These are phyloP conservation scores for Nesoenas mayeri DNA, from an alignment of 2,113 vertebrate genomes.

Conservation along the genomic window DNA sequence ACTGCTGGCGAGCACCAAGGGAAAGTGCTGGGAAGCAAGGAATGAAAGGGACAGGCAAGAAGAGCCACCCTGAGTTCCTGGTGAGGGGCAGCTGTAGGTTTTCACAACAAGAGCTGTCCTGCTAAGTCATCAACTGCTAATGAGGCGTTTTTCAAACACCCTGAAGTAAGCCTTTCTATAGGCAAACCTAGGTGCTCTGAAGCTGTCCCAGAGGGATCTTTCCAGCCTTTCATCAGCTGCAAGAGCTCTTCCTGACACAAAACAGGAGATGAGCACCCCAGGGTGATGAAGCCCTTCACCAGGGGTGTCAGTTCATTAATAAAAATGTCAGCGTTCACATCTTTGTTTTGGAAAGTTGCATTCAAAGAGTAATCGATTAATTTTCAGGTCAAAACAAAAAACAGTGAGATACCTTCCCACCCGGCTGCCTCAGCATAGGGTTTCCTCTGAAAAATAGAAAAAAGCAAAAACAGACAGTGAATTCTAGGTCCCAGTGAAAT, in stretches of 20 bases:
- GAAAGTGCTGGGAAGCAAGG: not conserved
- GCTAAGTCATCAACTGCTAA: constrained; percentile 22
- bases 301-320: constrained; percentile 10
- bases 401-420: not conserved
- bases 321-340: not conserved
- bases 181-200: not conserved
- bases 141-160: constrained; percentile 31
- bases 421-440: not conserved
- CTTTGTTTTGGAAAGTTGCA: not conserved
- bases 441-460: not conserved
- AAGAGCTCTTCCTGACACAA: constrained; percentile 16
- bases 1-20: not conserved
- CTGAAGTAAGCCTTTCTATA: not conserved
- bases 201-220: constrained; percentile 9
- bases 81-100: constrained; percentile 2
- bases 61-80: not conserved
- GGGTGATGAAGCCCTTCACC: not conserved
- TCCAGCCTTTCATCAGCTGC: constrained; percentile 27
- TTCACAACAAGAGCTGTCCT: not conserved
- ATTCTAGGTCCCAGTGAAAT: not conserved
- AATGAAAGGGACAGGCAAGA: not conserved
- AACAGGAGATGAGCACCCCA: not conserved
- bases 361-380: not conserved
- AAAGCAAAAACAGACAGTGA: not conserved
- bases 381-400: constrained; percentile 8